Evolutionary conservation across 2,888 invertebrate species (phyloP).

Genomic region (Phaonia tiefii): DNA sequence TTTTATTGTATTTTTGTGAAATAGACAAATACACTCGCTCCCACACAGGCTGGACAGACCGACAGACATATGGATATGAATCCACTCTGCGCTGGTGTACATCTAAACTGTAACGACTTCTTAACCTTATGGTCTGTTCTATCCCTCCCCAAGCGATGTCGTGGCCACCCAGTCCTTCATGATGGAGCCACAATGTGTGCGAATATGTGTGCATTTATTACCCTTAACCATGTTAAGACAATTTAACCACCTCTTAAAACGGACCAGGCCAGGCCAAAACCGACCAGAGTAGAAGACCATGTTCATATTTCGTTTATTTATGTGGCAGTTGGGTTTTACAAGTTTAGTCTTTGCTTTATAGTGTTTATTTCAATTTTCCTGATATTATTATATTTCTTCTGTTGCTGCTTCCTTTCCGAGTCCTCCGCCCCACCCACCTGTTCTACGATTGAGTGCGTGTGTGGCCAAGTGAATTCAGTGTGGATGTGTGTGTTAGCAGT

Average conservation of each 20-base stretch:
- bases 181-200: constrained; percentile 15
- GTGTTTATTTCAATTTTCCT: constrained; percentile 66
- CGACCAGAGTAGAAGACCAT: constrained; percentile 18
- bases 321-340: constrained; percentile 66
- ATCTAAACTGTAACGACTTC: constrained; percentile 51
- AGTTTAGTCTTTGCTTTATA: constrained; percentile 64
- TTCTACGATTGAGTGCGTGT: background rate
- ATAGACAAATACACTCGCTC: constrained; percentile 26
- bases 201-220: constrained; percentile 38
- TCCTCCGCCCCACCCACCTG: background rate
- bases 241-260: constrained; percentile 46
- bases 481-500: constrained; percentile 43
- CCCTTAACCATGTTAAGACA: constrained; percentile 42
- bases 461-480: constrained; percentile 21
- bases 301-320: constrained; percentile 67
- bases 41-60: background rate
- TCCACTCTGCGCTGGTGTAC: constrained; percentile 18
- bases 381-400: constrained; percentile 51
- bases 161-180: constrained; percentile 43
- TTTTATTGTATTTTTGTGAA: constrained; percentile 41
- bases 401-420: background rate
- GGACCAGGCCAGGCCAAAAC: constrained; percentile 1
- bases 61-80: constrained; percentile 15
- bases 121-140: constrained; percentile 55
- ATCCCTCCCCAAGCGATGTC: constrained; percentile 38